A percentile compares a stretch with the other conserved stretches of the same genome.
Conservation (phyloP, 2,113 vertebrate genomes). For the Lamprologus callipterus region DNA sequence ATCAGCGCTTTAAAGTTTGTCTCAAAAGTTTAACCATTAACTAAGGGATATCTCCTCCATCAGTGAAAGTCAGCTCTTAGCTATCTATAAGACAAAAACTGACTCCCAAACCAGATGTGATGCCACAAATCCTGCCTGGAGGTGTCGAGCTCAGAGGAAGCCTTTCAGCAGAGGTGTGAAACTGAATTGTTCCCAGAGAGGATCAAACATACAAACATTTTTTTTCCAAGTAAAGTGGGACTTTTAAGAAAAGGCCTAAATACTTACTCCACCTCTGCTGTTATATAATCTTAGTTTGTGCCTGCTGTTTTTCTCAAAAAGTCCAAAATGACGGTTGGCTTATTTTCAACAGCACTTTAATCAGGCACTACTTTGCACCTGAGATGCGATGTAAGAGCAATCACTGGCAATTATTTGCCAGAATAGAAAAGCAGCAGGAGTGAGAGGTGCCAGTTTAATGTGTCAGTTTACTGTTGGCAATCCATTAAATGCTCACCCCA, state of each 20-base stretch:
- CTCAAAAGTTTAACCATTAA: neutral
- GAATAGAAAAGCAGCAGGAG: slow-evolving; percentile 12
- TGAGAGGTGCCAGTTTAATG: neutral
- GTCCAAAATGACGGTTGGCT: neutral
- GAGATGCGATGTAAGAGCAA: neutral
- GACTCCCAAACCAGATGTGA: neutral
- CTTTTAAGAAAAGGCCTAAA: neutral
- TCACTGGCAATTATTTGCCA: neutral
- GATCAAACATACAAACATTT: neutral
- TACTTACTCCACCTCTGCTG: neutral
- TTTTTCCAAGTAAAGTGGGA: neutral
- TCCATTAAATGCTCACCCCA: neutral
- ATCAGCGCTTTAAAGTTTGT: neutral
- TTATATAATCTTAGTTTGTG: neutral
- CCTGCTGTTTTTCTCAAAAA: neutral
- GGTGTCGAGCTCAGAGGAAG: neutral
- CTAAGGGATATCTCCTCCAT: neutral
- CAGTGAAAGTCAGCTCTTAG: neutral
- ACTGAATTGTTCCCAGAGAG: neutral
- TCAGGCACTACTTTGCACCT: neutral
- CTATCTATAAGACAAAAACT: neutral
- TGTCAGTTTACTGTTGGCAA: neutral
- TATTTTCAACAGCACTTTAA: neutral
- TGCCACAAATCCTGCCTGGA: neutral
- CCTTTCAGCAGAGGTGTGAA: neutral